phyloP scores from a whole-genome alignment of 2,888 invertebrate genomes.

The Alcis repandata region DNA sequence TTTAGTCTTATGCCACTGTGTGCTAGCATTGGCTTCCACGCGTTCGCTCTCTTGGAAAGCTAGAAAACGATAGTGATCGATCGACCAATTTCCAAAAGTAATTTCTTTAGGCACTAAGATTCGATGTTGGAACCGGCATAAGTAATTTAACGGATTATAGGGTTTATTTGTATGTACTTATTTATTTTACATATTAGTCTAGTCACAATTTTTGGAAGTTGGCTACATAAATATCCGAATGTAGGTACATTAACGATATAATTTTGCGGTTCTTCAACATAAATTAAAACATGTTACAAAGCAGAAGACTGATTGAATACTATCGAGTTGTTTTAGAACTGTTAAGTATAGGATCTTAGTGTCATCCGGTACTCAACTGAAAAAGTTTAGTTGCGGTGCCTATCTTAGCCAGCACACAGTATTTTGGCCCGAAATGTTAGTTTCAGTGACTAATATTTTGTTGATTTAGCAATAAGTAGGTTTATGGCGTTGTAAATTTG shows the following conservation, averaged over 20 bases:
- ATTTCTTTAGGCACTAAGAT: constrained; percentile 62
- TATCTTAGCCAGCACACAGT: constrained; percentile 63
- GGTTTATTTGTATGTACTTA: constrained; percentile 64
- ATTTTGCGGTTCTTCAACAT: constrained; percentile 22
- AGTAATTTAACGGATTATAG: constrained; percentile 44
- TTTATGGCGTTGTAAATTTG: constrained; percentile 55
- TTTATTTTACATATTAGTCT: constrained; percentile 60
- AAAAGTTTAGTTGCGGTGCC: constrained; percentile 47
- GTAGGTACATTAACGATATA: neutral
- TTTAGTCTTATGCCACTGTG: constrained; percentile 54
- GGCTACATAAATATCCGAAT: constrained; percentile 40
- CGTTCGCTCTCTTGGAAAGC: constrained; percentile 56
- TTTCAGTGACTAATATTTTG: constrained; percentile 60
- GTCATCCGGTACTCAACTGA: constrained; percentile 50
- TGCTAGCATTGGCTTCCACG: constrained; percentile 54
- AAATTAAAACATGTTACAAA: constrained; percentile 22
- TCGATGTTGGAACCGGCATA: constrained; percentile 47
- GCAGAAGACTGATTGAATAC: constrained; percentile 47
- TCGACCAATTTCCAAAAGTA: constrained; percentile 40
- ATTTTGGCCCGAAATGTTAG: constrained; percentile 54
- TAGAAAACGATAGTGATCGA: constrained; percentile 3
- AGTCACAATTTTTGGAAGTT: constrained; percentile 63
- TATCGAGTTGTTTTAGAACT: constrained; percentile 19
- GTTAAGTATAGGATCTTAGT: constrained; percentile 54
- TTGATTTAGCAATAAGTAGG: constrained; percentile 71